Conservation (phyloP, 1,140 invertebrate species). For the Steinernema feltiae region DNA sequence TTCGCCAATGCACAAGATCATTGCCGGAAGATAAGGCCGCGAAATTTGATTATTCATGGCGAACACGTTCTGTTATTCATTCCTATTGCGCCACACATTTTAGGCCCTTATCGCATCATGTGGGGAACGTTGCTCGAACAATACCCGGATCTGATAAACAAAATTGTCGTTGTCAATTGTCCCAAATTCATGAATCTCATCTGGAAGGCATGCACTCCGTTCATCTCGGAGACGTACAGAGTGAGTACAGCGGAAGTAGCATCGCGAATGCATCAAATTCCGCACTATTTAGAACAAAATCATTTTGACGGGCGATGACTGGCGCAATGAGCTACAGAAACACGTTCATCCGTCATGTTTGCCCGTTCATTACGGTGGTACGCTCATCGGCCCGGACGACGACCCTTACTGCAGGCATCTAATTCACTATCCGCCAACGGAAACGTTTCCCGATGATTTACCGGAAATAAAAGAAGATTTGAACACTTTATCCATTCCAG, state of each 20-base stretch:
- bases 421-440: slow-evolving; percentile 17
- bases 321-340: slow-evolving; percentile 22
- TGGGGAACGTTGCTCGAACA: slow-evolving; percentile 42
- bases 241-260: background rate
- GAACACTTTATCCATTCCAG: slow-evolving; percentile 23
- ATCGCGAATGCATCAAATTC: background rate
- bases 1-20: background rate
- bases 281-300: slow-evolving; percentile 28
- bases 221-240: slow-evolving; percentile 34
- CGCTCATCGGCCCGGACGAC: background rate
- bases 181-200: slow-evolving; percentile 39
- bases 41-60: too few species aligned
- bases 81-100: slow-evolving; percentile 12
- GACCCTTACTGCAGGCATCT: background rate
- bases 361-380: slow-evolving; percentile 20
- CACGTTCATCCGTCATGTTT: slow-evolving; percentile 20
- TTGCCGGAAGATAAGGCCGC: background rate
- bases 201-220: slow-evolving; percentile 33
- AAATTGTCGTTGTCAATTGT: slow-evolving; percentile 38
- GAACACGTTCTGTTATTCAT: too few species aligned
- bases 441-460: slow-evolving; percentile 19
- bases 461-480: slow-evolving; percentile 11
- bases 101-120: slow-evolving; percentile 37
- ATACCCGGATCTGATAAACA: slow-evolving; percentile 37
- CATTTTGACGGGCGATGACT: slow-evolving; percentile 17